Conservation (phyloP, 1,140 invertebrate genomes). For the Zelostemma sp. region DNA sequence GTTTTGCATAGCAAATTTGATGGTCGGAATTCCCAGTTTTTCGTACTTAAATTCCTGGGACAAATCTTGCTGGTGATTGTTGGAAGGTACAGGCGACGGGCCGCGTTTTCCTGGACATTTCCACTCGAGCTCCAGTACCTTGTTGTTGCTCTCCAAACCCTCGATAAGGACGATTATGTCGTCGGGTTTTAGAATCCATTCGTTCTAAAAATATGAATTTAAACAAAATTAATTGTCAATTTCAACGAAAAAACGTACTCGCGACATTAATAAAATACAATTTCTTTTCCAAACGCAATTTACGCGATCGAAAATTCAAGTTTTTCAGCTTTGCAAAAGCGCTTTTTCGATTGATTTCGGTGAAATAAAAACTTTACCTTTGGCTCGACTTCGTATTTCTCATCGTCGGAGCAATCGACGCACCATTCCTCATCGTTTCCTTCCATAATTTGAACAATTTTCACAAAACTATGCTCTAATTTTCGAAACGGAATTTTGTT, state of each 20-base stretch:
- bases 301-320: no score
- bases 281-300: neutral
- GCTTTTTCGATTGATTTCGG: neutral
- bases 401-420: slow-evolving; percentile 75
- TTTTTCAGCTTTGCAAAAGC: no score
- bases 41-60: slow-evolving; percentile 64
- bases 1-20: neutral
- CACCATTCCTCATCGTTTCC: slow-evolving; percentile 70
- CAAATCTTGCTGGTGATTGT: slow-evolving; percentile 60
- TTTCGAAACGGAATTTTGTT: no score
- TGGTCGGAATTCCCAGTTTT: neutral
- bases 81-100: slow-evolving; percentile 69
- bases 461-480: no score
- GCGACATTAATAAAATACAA: no score
- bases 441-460: slow-evolving; percentile 57
- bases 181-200: slow-evolving; percentile 62
- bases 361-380: slow-evolving; percentile 50
- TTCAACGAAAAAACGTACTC: no score
- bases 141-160: slow-evolving; percentile 70
- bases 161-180: slow-evolving; percentile 74
- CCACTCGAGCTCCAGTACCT: slow-evolving; percentile 72
- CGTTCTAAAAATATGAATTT: slow-evolving; percentile 51
- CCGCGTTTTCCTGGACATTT: slow-evolving; percentile 75
- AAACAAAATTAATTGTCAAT: no score
- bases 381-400: slow-evolving; percentile 66